Percentiles rank a stretch among this genome's conserved stretches.
Evolutionary conservation across 1,140 invertebrate genomes (phyloP).

Genomic region (Oreohelix idahoensis): DNA sequence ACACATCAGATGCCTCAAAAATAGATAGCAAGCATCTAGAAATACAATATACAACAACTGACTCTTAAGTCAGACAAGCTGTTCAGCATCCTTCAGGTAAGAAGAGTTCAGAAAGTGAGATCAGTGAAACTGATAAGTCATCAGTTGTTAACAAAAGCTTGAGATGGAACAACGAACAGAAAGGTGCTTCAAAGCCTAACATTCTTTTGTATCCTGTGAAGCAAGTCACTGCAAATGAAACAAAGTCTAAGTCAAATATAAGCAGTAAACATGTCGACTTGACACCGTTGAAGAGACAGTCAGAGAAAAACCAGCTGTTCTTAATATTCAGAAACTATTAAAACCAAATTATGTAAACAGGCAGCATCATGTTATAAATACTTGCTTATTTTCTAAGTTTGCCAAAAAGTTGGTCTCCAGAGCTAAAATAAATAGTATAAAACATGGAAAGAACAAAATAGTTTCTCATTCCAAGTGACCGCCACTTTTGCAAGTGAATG

Average conservation of each 20-base stretch:
- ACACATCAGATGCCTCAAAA: background rate
- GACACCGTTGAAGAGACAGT: background rate
- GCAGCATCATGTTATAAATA: background rate
- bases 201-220: background rate
- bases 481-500: background rate
- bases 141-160: background rate
- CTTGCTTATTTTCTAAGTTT: background rate
- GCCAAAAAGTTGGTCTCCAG: background rate
- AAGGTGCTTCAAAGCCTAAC: background rate
- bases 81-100: no score
- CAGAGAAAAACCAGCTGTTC: background rate
- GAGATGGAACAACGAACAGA: background rate
- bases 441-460: background rate
- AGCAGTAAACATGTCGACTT: background rate
- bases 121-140: background rate
- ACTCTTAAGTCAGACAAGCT: no score
- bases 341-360: background rate
- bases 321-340: background rate
- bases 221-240: background rate
- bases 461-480: background rate
- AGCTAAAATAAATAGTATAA: background rate
- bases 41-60: background rate
- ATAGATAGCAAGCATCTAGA: background rate
- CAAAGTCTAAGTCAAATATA: background rate
- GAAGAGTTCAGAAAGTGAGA: background rate